Evolutionary conservation across 2,797 vertebrate genomes (phyloP).

Genomic region (Acridotheres tristis): DNA sequence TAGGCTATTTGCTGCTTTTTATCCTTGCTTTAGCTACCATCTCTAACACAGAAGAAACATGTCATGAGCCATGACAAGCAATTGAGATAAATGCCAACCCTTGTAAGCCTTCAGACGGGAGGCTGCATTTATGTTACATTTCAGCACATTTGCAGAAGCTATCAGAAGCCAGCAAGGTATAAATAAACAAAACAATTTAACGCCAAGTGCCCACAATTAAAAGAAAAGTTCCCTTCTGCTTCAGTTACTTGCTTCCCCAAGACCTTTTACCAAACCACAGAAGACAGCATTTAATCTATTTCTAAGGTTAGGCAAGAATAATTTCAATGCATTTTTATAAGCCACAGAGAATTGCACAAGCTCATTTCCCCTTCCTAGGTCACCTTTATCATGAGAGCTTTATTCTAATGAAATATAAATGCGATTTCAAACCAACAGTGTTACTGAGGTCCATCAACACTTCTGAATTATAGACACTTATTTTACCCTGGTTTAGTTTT

Average conservation of each 20-base stretch:
- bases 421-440: not conserved
- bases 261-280: not conserved
- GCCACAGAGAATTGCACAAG: not conserved
- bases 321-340: slow-evolving; percentile 9
- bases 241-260: not conserved
- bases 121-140: not conserved
- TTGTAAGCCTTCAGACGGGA: not conserved
- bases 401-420: slow-evolving; percentile 25
- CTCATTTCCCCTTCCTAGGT: not conserved
- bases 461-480: not conserved
- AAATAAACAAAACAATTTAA: not conserved
- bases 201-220: not conserved
- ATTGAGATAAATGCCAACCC: slow-evolving; percentile 22
- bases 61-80: slow-evolving; percentile 9
- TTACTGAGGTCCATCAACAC: not conserved
- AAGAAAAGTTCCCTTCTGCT: not conserved
- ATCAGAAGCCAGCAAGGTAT: slow-evolving; percentile 1
- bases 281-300: slow-evolving; percentile 6
- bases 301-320: slow-evolving; percentile 16
- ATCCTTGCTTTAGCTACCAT: slow-evolving; percentile 17
- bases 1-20: slow-evolving; percentile 26
- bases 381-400: not conserved
- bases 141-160: not conserved
- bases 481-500: not conserved
- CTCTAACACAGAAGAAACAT: not conserved